These are phyloP conservation scores for Nasonovia ribisnigri DNA, from an alignment of 2,888 invertebrate genomes.

Conservation along the genomic window DNA sequence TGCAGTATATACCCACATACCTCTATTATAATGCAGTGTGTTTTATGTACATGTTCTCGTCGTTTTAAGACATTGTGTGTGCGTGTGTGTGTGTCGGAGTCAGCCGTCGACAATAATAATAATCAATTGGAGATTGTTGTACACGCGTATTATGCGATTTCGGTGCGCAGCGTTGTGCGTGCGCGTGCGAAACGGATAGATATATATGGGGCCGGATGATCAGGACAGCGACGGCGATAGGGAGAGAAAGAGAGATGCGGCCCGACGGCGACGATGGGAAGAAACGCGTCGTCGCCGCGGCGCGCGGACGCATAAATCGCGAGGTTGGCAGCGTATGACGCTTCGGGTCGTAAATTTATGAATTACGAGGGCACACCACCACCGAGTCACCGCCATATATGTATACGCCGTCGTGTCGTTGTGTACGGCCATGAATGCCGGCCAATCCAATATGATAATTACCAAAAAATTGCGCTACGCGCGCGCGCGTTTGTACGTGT, in stretches of 20 bases:
- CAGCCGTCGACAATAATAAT: background rate
- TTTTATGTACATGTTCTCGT: background rate
- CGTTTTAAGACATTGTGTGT: background rate
- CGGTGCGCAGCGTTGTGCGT: background rate
- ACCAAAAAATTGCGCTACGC: slow-evolving; percentile 59
- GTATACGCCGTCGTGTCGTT: background rate
- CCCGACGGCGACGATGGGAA: slow-evolving; percentile 56
- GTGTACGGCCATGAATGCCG: slow-evolving; percentile 43
- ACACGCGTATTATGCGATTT: background rate
- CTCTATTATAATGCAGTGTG: background rate
- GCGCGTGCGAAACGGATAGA: slow-evolving; percentile 7
- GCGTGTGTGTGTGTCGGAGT: background rate
- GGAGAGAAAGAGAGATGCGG: background rate
- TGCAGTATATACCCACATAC: background rate
- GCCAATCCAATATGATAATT: slow-evolving; percentile 65
- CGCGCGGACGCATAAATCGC: slow-evolving; percentile 62
- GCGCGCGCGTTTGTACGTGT: background rate
- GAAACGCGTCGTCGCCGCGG: slow-evolving; percentile 49
- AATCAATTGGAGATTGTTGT: slow-evolving; percentile 53
- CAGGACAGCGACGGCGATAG: background rate
- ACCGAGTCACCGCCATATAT: background rate
- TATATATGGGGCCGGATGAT: background rate
- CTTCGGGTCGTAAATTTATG: slow-evolving; percentile 64
- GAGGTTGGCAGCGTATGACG: slow-evolving; percentile 65
- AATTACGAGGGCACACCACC: slow-evolving; percentile 63